These are phyloP conservation scores for Baronia brevicornis DNA, from an alignment of 2,888 invertebrate species.

Conservation along the genomic window DNA sequence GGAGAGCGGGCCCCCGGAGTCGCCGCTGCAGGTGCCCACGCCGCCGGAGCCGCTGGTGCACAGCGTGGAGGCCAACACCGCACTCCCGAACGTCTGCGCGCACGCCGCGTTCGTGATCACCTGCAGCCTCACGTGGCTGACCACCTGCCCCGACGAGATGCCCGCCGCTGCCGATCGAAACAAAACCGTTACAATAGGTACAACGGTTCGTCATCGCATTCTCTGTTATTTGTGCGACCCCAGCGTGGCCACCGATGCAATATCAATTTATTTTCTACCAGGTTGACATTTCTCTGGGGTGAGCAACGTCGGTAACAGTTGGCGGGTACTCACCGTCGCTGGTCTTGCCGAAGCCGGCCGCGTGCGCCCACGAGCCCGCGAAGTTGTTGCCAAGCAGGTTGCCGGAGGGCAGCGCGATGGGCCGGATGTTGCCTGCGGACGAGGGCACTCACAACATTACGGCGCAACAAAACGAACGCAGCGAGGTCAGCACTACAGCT, in stretches of 20 bases:
- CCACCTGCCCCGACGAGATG: constrained; percentile 23
- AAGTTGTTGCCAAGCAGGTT: constrained; percentile 10
- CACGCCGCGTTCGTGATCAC: constrained; percentile 46
- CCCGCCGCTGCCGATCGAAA: constrained; percentile 10
- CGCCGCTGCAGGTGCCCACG: constrained; percentile 45
- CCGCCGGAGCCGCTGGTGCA: constrained; percentile 44
- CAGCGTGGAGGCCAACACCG: constrained; percentile 36
- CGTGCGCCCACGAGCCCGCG: constrained; percentile 16
- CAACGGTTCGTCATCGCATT: background rate
- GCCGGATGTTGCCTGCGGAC: constrained; percentile 3
- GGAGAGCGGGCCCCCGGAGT: constrained; percentile 37
- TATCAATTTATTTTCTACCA: too few relatives aligned
- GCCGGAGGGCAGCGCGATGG: constrained; percentile 1
- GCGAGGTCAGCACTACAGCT: too few relatives aligned
- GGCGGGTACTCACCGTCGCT: constrained; percentile 19
- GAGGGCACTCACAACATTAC: too few relatives aligned
- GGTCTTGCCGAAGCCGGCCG: constrained; percentile 23
- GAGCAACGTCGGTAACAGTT: background rate
- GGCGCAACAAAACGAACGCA: too few relatives aligned
- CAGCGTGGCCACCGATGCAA: too few relatives aligned
- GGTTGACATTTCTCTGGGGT: too few relatives aligned
- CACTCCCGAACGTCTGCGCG: constrained; percentile 32
- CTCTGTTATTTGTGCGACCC: too few relatives aligned
- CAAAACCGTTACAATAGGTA: too few relatives aligned
- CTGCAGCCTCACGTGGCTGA: constrained; percentile 23